Base-by-base conservation (phyloP, 2,888 invertebrate species). In the Torymus auratus region DNA sequence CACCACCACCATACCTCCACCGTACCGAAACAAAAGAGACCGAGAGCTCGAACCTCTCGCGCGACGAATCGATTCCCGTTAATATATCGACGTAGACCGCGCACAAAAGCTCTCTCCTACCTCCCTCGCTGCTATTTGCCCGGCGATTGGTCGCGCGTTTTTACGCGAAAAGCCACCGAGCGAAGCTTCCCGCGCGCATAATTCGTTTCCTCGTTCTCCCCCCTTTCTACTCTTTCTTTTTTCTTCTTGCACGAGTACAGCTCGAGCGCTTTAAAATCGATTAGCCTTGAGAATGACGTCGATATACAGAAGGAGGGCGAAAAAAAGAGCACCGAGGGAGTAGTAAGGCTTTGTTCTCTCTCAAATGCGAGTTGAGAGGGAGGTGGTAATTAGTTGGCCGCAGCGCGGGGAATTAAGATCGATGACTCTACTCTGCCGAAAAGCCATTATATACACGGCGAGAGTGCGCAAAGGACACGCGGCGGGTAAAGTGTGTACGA, bases 21-120 rank as follows among this genome's bases (percentile, higher is more conserved):
- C 60, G 3, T 55, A 28, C 28, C 17, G 82, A 83, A 82, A 82
- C 55, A 78, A 65, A 52, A 64, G 76, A 74, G 62, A n/a, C n/a
- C 62, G 17, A 83, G 76, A 10, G 53, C 41, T 15, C 52, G 76
- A 11, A 64, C 78, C 20, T 13, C 58, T 13, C 67, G 84, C 86
- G 84, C 56, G 81, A 83, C 88, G 84, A 89, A 89, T 88, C 86
- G 87, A 88, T 89, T 86, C 80, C 83, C 83, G 84, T 84, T 86
- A 87, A 86, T 87, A 28, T 28, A 87, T 87, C 87, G 88, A 88
- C 84, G 84, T 15, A 55, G 23, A 14, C 76, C 77, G 78, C 82
- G 82, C 84, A 86, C 84, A 85, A 85, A 86, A 84, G 83, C 60
- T 55, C 41, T 64, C 67, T 12, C 23, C 14, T 12, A 11, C 82